Evolutionary conservation across 1,140 invertebrate genomes (phyloP).

Genomic region (Drosophila kepulauana): DNA sequence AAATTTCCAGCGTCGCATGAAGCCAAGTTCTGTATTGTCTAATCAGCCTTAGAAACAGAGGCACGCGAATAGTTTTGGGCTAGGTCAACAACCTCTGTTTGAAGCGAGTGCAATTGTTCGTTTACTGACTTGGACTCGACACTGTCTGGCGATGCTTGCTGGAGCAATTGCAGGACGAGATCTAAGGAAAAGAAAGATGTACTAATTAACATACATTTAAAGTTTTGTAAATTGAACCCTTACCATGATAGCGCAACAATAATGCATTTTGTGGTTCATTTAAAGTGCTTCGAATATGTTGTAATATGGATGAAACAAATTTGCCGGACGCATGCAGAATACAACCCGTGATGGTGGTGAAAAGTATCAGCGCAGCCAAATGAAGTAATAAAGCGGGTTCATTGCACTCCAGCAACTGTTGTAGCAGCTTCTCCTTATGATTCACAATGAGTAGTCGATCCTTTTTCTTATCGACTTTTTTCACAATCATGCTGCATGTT

Average conservation of each 20-base stretch:
- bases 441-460: slow-evolving; percentile 91
- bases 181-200: slow-evolving; percentile 78
- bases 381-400: slow-evolving; percentile 95
- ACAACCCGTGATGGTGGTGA: slow-evolving; percentile 91
- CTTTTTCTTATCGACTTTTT: slow-evolving; percentile 95
- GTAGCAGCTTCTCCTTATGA: slow-evolving; percentile 92
- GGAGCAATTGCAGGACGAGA: slow-evolving; percentile 88
- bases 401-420: slow-evolving; percentile 89
- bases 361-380: slow-evolving; percentile 91
- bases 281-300: slow-evolving; percentile 90
- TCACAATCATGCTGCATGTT: slow-evolving; percentile 92
- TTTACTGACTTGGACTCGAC: slow-evolving; percentile 84
- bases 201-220: background rate
- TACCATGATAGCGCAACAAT: slow-evolving; percentile 92
- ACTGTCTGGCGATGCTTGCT: slow-evolving; percentile 81
- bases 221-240: background rate
- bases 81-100: slow-evolving; percentile 86
- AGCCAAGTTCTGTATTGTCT: slow-evolving; percentile 16
- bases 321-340: slow-evolving; percentile 96
- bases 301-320: slow-evolving; percentile 93
- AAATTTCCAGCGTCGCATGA: background rate
- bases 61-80: slow-evolving; percentile 86
- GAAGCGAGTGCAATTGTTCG: slow-evolving; percentile 80
- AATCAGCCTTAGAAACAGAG: slow-evolving; percentile 74
- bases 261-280: slow-evolving; percentile 87